Conservation (phyloP, 2,797 vertebrate genomes). For the Pelochelys cantorii region DNA sequence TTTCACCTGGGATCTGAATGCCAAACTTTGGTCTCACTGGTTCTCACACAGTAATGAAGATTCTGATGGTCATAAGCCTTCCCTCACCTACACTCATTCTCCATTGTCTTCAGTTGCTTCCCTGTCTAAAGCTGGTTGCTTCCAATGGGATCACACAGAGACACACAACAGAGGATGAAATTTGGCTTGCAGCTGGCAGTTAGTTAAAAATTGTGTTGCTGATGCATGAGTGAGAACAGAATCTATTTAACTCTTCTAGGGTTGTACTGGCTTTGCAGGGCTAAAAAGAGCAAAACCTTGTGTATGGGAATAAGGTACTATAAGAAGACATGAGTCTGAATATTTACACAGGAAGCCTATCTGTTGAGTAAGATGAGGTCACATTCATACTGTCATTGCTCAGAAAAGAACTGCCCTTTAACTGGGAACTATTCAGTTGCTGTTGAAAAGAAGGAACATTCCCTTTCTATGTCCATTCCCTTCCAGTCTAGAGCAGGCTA, state of each 20-base stretch:
- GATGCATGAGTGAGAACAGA: accelerated
- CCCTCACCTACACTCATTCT: accelerated
- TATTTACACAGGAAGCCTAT: not conserved
- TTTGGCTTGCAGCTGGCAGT: accelerated
- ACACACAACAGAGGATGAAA: accelerated
- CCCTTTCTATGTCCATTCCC: not conserved
- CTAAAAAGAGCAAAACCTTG: not conserved
- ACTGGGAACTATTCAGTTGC: not conserved
- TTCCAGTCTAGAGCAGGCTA: not conserved
- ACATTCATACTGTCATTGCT: not conserved
- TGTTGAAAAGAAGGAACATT: not conserved
- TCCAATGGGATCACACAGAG: accelerated
- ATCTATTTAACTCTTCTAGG: not conserved
- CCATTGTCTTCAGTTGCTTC: not conserved
- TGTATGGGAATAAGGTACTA: not conserved
- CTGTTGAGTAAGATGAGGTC: accelerated
- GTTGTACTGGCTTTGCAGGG: not conserved
- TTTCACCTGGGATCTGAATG: accelerated
- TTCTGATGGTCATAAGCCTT: accelerated
- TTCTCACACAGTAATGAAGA: not conserved
- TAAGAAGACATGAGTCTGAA: not conserved
- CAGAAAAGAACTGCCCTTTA: not conserved
- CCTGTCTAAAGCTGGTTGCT: accelerated
- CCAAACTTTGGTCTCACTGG: accelerated
- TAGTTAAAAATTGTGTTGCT: accelerated